Evolutionary conservation across 2,797 vertebrate genomes (phyloP).

Genomic region (Anguilla pacifica): DNA sequence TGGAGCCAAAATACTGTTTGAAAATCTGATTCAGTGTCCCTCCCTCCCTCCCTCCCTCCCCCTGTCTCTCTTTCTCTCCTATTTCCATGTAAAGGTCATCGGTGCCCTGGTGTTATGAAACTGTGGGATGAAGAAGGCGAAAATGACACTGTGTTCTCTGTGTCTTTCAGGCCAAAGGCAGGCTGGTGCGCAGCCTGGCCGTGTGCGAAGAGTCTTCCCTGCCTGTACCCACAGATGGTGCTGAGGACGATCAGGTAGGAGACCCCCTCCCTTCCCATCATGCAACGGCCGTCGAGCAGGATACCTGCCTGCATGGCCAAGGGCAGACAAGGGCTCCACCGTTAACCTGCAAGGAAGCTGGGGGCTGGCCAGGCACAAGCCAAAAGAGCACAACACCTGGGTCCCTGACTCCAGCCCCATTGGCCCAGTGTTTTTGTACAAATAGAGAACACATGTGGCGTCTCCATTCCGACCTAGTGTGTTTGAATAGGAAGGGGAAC

Average conservation of each 20-base stretch:
- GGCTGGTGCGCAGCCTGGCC: conserved; percentile 85
- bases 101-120: not conserved
- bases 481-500: not conserved
- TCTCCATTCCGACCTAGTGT: not conserved
- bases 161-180: conserved; percentile 84
- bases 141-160: conserved; percentile 40
- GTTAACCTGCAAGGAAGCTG: not conserved
- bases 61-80: conserved; percentile 35
- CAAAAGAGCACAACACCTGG: not conserved
- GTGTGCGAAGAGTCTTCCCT: conserved; percentile 84
- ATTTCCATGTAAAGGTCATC: conserved; percentile 33
- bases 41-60: conserved; percentile 44
- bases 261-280: conserved; percentile 19
- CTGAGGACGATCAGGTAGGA: conserved; percentile 80
- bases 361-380: not conserved
- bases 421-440: not conserved
- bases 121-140: conserved; percentile 5
- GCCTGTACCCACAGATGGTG: conserved; percentile 66
- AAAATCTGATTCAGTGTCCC: conserved; percentile 10
- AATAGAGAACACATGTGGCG: not conserved
- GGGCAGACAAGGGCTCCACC: conserved; percentile 28
- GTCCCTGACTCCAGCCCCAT: not conserved
- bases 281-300: not conserved
- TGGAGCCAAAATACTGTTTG: not conserved
- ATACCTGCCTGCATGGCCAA: conserved; percentile 19